These are phyloP conservation scores for Amia ocellicauda DNA, from an alignment of 2,113 vertebrate species.

Conservation along the genomic window DNA sequence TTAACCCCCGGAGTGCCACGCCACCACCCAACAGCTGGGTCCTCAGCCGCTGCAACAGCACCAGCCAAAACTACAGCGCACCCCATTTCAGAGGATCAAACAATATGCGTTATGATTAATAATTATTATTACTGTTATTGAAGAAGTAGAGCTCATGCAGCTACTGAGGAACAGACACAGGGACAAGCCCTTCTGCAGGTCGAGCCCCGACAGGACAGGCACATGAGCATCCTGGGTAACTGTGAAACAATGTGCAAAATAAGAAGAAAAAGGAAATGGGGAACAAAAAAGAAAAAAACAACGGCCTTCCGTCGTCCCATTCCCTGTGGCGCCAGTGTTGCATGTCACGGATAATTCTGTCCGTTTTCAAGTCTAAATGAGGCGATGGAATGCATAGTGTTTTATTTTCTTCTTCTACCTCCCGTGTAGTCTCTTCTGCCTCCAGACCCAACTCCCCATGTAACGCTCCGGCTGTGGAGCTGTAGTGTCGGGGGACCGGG, in stretches of 20 bases:
- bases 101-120: too few species aligned
- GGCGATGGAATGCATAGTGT: constrained; percentile 42
- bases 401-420: neutral
- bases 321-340: neutral
- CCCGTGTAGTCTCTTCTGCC: neutral
- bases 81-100: too few species aligned
- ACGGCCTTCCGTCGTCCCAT: constrained; percentile 5
- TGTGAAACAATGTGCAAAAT: neutral
- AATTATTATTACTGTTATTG: too few species aligned
- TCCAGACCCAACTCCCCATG: neutral
- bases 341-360: neutral
- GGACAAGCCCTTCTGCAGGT: too few species aligned
- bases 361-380: neutral
- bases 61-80: too few species aligned
- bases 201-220: too few species aligned
- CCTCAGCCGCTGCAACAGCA: too few species aligned
- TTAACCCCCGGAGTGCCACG: too few species aligned
- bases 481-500: constrained; percentile 5
- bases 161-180: too few species aligned
- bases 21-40: too few species aligned
- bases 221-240: too few species aligned
- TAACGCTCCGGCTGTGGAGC: neutral
- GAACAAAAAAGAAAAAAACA: constrained; percentile 4
- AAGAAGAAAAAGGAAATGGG: neutral
- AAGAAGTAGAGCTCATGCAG: too few species aligned